Conservation (phyloP, 2,888 invertebrate species). For the Clunio marinus region DNA sequence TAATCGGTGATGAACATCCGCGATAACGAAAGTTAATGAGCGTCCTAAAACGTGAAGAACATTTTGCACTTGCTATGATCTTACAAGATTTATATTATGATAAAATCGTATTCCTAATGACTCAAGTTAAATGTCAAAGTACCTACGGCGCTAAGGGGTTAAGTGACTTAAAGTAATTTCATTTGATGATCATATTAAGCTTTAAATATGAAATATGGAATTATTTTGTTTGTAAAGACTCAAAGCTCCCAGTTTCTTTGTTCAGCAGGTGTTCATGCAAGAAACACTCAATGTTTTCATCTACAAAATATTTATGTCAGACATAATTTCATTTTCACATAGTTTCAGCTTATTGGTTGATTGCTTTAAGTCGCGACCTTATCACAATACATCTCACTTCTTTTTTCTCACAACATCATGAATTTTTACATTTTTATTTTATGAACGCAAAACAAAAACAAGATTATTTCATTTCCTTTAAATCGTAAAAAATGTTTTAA, state of each 20-base stretch:
- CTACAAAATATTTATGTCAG: too few species aligned
- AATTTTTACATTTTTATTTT: background rate
- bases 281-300: background rate
- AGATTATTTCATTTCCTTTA: conserved; percentile 32
- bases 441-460: conserved; percentile 27
- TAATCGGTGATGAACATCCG: background rate
- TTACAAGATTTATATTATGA: too few species aligned
- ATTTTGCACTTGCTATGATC: too few species aligned
- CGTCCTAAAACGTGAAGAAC: too few species aligned
- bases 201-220: too few species aligned
- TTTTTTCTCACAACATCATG: conserved; percentile 11
- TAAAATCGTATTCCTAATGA: too few species aligned
- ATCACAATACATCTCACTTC: conserved; percentile 4
- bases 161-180: too few species aligned
- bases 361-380: conserved; percentile 10
- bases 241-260: too few species aligned
- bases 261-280: conserved; percentile 28
- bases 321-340: conserved; percentile 10
- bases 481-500: background rate
- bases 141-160: too few species aligned
- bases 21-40: background rate
- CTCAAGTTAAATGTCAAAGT: too few species aligned
- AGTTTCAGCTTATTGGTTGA: conserved; percentile 20
- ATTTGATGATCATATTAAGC: too few species aligned
- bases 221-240: too few species aligned